phyloP scores from a whole-genome alignment of 2,797 vertebrate genomes.

The Heliangelus exortis region DNA sequence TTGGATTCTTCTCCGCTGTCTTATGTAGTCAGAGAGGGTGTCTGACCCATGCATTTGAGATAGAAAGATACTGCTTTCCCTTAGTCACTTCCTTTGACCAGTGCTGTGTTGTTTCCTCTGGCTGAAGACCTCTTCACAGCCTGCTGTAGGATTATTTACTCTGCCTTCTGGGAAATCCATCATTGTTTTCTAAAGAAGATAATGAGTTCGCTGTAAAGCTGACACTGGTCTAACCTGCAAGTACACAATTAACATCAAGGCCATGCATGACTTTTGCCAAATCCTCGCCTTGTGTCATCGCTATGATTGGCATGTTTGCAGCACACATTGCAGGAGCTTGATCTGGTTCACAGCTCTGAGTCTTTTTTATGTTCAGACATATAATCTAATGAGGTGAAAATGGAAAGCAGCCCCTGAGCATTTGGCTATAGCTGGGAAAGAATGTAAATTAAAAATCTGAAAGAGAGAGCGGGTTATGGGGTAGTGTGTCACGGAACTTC shows the following conservation, averaged over 20 bases:
- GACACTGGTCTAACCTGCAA: slow-evolving; percentile 52
- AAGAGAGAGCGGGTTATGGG: slow-evolving; percentile 49
- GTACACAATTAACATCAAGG: slow-evolving; percentile 79
- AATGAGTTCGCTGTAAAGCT: slow-evolving; percentile 31
- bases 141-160: not conserved
- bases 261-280: slow-evolving; percentile 66
- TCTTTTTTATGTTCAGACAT: slow-evolving; percentile 71
- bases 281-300: slow-evolving; percentile 76
- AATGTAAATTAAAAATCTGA: slow-evolving; percentile 82
- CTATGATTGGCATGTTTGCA: slow-evolving; percentile 82
- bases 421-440: slow-evolving; percentile 78
- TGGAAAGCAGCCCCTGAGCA: slow-evolving; percentile 72
- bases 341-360: slow-evolving; percentile 75
- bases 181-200: slow-evolving; percentile 26
- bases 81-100: not conserved
- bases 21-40: not conserved
- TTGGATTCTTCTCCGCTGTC: not conserved
- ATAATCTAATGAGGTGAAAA: slow-evolving; percentile 77
- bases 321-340: slow-evolving; percentile 81
- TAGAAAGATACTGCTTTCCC: not conserved
- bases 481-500: slow-evolving; percentile 48
- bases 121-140: not conserved
- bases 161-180: slow-evolving; percentile 33
- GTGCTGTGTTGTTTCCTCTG: not conserved
- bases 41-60: not conserved